Percentiles rank a stretch among this genome's conserved stretches.
Evolutionary conservation across 2,888 invertebrate genomes (phyloP).

Genomic region (Sepioteuthis lessoniana): DNA sequence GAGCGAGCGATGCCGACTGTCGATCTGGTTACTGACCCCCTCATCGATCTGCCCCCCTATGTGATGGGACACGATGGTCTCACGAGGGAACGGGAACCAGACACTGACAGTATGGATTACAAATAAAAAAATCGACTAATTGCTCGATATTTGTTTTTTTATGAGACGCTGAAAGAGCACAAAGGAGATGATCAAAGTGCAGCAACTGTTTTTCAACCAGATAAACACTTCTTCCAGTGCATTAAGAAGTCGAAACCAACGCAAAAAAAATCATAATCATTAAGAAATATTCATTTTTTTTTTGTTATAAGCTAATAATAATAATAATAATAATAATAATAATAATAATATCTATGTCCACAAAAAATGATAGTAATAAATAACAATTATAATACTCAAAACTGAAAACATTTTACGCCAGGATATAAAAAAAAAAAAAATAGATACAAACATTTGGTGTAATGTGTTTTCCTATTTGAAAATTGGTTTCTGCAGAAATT

Average conservation of each 20-base stretch:
- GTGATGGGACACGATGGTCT: conserved; percentile 53
- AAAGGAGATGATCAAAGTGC: neutral
- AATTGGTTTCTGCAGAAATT: neutral
- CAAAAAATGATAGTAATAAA: neutral
- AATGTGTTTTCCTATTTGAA: neutral
- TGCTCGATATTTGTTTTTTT: neutral
- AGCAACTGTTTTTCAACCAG: neutral
- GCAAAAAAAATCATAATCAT: neutral
- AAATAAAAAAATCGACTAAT: neutral
- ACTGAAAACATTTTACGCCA: neutral
- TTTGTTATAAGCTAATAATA: too few relatives aligned
- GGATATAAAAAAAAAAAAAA: neutral
- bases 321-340: neutral
- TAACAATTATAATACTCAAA: neutral
- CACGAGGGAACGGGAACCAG: conserved; percentile 53
- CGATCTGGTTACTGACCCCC: conserved; percentile 53
- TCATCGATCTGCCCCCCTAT: conserved; percentile 53
- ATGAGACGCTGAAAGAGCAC: neutral
- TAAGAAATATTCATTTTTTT: neutral
- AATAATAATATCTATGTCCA: neutral
- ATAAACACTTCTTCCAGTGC: conserved; percentile 3
- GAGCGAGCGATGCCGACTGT: conserved; percentile 49
- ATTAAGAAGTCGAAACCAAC: neutral
- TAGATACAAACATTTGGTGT: neutral
- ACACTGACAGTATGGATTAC: conserved; percentile 51